Conservation (phyloP, 2,113 vertebrate genomes). For the Datnioides undecimradiatus region DNA sequence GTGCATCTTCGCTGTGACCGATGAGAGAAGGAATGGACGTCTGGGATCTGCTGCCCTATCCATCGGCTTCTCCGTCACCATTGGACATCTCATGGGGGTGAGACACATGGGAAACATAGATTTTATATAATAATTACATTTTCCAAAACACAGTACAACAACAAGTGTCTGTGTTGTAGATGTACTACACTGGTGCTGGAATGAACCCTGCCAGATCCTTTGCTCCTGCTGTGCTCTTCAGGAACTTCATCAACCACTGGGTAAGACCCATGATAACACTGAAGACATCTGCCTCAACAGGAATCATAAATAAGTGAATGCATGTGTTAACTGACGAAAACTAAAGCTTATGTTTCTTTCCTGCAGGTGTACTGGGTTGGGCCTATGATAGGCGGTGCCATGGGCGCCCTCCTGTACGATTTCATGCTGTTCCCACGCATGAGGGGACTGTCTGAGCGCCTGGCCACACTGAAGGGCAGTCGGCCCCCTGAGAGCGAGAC, state of each 20-base stretch:
- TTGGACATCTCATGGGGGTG: slow-evolving; percentile 96
- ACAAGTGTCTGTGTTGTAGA: slow-evolving; percentile 79
- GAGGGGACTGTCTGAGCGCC: slow-evolving; percentile 90
- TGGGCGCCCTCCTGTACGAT: slow-evolving; percentile 91
- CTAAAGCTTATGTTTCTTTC: slow-evolving; percentile 25
- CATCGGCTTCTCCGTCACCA: slow-evolving; percentile 92
- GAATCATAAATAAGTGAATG: background rate
- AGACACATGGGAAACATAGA: slow-evolving; percentile 53
- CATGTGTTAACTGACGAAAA: background rate
- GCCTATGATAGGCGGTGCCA: slow-evolving; percentile 90
- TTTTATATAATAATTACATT: background rate
- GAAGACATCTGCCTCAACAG: background rate
- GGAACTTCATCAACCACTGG: slow-evolving; percentile 96
- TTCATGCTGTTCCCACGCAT: slow-evolving; percentile 93
- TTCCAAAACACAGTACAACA: background rate
- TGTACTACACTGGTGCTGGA: slow-evolving; percentile 93
- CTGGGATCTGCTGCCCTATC: slow-evolving; percentile 90
- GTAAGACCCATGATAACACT: slow-evolving; percentile 78
- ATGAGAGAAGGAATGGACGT: slow-evolving; percentile 91
- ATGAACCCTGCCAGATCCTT: slow-evolving; percentile 97
- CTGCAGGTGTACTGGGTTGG: slow-evolving; percentile 94
- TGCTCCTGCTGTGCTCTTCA: slow-evolving; percentile 92
- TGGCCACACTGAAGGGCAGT: slow-evolving; percentile 91
- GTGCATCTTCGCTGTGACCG: slow-evolving; percentile 91
- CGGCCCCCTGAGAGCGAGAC: slow-evolving; percentile 83